phyloP scores from a whole-genome alignment of 2,888 invertebrate species.

The Brenthis ino region DNA sequence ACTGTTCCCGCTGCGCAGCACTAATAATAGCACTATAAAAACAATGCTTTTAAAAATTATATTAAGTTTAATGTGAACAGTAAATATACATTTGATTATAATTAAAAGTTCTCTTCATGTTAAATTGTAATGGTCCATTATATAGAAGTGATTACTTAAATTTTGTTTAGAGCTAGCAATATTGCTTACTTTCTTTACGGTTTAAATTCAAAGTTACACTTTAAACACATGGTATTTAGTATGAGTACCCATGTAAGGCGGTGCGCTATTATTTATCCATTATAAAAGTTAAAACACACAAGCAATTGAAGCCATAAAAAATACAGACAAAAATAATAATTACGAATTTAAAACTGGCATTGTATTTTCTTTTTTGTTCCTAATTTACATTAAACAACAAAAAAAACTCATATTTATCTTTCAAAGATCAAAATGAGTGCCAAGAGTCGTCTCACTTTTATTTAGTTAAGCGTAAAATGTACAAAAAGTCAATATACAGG shows the following conservation, averaged over 20 bases:
- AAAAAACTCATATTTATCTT: background rate
- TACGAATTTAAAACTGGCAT: no score
- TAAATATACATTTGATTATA: constrained; percentile 11
- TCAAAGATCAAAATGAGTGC: background rate
- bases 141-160: background rate
- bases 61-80: constrained; percentile 2
- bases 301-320: no score
- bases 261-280: no score
- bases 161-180: no score
- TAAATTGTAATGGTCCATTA: constrained; percentile 2
- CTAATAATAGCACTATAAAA: background rate
- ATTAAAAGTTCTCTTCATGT: constrained; percentile 20
- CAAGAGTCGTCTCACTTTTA: constrained; percentile 15
- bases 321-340: no score
- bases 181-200: no score
- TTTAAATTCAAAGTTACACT: no score
- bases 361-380: no score
- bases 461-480: constrained; percentile 28
- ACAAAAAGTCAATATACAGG: constrained; percentile 30
- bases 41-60: background rate
- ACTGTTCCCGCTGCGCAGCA: constrained; percentile 4
- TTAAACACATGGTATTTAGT: no score
- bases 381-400: no score
- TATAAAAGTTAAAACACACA: no score
- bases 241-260: no score